Evolutionary conservation across 1,140 invertebrate species (phyloP).

Genomic region (Drosophila erecta): DNA sequence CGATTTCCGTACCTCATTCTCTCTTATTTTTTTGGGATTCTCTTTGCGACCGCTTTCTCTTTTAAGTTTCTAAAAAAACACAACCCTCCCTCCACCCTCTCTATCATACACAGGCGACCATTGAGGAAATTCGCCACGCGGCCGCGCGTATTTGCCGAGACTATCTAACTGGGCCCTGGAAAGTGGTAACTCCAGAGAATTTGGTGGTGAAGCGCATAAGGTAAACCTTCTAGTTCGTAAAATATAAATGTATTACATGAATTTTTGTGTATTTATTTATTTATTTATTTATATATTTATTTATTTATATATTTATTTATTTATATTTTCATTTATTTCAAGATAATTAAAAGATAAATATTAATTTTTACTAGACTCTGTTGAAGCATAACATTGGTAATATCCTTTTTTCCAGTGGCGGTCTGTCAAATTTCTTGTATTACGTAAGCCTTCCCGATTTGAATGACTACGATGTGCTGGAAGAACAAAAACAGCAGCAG

Average conservation of each 20-base stretch:
- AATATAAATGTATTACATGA: not conserved
- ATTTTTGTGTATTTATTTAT: no score
- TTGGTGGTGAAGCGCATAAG: slow-evolving; percentile 93
- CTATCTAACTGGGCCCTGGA: slow-evolving; percentile 95
- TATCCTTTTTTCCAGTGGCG: slow-evolving; percentile 86
- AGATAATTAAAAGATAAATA: no score
- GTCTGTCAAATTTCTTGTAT: slow-evolving; percentile 93
- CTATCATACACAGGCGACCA: slow-evolving; percentile 61
- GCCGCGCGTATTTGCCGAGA: slow-evolving; percentile 94
- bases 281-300: no score
- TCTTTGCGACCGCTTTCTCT: not conserved
- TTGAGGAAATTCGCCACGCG: slow-evolving; percentile 90
- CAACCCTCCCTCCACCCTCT: slow-evolving; percentile 11
- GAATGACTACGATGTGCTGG: slow-evolving; percentile 51
- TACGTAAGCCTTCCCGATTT: slow-evolving; percentile 89
- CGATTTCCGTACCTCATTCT: slow-evolving; percentile 41
- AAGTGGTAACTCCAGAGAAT: slow-evolving; percentile 90
- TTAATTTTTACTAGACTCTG: no score
- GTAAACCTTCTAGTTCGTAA: slow-evolving; percentile 85
- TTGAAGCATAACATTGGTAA: not conserved
- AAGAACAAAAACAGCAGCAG: slow-evolving; percentile 39
- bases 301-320: no score
- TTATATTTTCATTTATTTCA: no score
- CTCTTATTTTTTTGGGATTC: slow-evolving; percentile 1
- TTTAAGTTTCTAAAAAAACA: not conserved